Percentiles rank a stretch among this genome's conserved stretches.
Conservation (phyloP, 2,113 vertebrate genomes). For the Clarias batrachus region DNA sequence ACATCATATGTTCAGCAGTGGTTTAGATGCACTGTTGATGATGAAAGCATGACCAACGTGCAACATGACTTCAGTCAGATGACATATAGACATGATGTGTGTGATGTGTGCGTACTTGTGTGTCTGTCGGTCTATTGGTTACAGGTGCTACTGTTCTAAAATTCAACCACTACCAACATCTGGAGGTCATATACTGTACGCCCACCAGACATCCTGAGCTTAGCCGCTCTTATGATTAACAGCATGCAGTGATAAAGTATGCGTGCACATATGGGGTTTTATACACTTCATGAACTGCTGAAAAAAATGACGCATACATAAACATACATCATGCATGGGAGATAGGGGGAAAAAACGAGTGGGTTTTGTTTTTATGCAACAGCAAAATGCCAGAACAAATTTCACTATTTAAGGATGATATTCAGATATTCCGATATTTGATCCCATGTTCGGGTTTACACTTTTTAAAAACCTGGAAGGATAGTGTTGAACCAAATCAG, state of each 20-base stretch:
- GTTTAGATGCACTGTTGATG: background rate
- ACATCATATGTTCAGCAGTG: background rate
- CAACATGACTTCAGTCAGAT: background rate
- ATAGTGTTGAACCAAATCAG: too few species aligned
- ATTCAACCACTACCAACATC: constrained; percentile 5
- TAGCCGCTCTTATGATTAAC: constrained; percentile 3
- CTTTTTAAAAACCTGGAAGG: too few species aligned
- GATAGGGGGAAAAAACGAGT: background rate
- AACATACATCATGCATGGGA: constrained; percentile 7
- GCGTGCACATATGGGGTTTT: background rate
- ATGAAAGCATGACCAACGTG: background rate
- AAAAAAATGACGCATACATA: background rate
- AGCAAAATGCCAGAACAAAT: background rate
- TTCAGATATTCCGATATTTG: background rate
- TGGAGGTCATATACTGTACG: constrained; percentile 26
- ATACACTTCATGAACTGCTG: background rate
- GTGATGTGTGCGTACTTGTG: background rate
- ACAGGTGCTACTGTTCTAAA: constrained; percentile 24
- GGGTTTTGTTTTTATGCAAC: background rate
- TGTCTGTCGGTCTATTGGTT: background rate
- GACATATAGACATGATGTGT: background rate
- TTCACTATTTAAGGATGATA: background rate
- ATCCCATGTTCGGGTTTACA: background rate
- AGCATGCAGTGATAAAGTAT: constrained; percentile 9
- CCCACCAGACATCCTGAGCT: constrained; percentile 8